Evolutionary conservation across 2,797 vertebrate species (phyloP), one percentile per base, ranked within the genome.

Genomic region (Linurgus olivaceus): DNA sequence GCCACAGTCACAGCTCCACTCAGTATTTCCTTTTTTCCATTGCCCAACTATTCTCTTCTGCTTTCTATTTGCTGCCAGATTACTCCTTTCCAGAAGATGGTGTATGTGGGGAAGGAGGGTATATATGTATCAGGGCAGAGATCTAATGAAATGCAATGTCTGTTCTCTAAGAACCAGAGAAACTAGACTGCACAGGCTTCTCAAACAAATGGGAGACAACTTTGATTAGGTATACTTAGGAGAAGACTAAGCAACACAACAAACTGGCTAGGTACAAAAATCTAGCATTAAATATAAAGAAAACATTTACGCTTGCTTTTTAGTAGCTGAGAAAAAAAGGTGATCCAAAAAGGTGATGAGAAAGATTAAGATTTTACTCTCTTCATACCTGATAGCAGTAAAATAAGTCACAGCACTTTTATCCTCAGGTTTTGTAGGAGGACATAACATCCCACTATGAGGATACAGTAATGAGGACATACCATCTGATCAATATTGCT

Each of bases 391-490:
- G 7, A 62, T 1, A 28, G 11, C 9, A 92, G 71, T 51, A n/a
- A 77, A 54, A 13, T 28, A 52, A 55, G 13, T 71, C 13, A 42
- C 37, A 79, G 6, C 9, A 75, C 17, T 37, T 88, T 85, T 35
- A 78, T 18, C 28, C 44, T 72, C 40, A 75, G 13, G 26, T 61
- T 83, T 68, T 79, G 31, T 57, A 57, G 28, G 8, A 61, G 54
- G n/a, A 62, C 0, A 0, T 24, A 61, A 16, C 26, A 50, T 33
- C 10, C 6, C 73, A n/a, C 6, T 58, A 51, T 10, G 19, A 59
- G 35, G 29, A 72, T 24, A 51, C 5, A 29, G 11, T 29, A 63
- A 58, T 47, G 12, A 66, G 37, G 28, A 78, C n/a, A 38, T 4
- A 76, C 4, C 3, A 11, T 76, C 28, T 55, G 35, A 58, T 23